phyloP scores from a whole-genome alignment of 2,113 vertebrate species.

The Aramus guarauna region DNA sequence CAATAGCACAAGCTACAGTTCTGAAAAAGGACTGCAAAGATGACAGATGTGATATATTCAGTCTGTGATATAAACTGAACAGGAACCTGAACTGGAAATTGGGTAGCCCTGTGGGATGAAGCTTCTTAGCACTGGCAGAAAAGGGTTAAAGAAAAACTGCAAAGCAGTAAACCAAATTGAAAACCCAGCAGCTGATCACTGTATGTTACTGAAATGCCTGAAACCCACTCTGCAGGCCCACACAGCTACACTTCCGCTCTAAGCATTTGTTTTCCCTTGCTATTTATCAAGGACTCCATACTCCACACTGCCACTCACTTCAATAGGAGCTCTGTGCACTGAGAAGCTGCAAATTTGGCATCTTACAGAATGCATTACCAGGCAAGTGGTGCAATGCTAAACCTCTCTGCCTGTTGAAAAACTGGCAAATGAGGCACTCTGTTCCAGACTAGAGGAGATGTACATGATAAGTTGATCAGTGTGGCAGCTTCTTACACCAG shows the following conservation, averaged over 20 bases:
- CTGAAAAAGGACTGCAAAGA: neutral
- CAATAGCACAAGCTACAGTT: neutral
- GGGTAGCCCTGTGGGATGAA: neutral
- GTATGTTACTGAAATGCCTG: neutral
- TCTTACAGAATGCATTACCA: neutral
- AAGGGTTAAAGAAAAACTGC: neutral
- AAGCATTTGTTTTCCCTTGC: neutral
- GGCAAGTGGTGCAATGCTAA: slow-evolving; percentile 28
- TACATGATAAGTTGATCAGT: neutral
- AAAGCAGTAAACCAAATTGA: neutral
- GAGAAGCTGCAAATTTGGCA: neutral
- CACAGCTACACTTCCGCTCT: neutral
- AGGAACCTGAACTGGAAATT: neutral
- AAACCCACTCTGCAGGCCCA: neutral
- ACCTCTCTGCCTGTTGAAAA: slow-evolving; percentile 6
- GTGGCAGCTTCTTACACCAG: neutral
- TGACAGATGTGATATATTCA: neutral
- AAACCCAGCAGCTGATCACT: neutral
- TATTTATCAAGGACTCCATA: neutral
- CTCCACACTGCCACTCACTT: neutral
- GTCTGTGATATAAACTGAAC: neutral
- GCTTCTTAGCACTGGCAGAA: neutral
- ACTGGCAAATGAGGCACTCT: neutral
- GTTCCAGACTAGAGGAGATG: neutral
- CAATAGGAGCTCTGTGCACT: neutral